A percentile compares a stretch with the other conserved stretches of the same genome.
phyloP scores from a whole-genome alignment of 1,140 invertebrate species.

The Tachypleus tridentatus region DNA sequence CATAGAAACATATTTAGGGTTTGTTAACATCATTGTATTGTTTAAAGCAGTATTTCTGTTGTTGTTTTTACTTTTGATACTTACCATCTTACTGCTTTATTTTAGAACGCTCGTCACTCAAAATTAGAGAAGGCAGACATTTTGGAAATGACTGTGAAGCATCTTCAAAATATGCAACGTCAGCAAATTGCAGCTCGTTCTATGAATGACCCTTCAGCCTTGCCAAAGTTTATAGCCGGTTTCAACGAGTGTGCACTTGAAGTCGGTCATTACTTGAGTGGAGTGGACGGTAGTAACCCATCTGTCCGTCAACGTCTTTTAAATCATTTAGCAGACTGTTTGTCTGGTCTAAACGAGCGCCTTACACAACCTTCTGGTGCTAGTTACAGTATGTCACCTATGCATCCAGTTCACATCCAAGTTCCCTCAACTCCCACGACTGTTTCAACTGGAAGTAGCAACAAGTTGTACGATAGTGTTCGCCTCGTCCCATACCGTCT shows the following conservation, averaged over 20 bases:
- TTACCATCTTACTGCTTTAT: neutral
- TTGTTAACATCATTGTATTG: neutral
- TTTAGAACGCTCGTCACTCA: slow-evolving; percentile 37
- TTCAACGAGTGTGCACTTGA: slow-evolving; percentile 85
- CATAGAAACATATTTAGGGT: neutral
- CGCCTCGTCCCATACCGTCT: slow-evolving; percentile 57
- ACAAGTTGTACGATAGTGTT: slow-evolving; percentile 31
- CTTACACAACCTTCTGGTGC: neutral
- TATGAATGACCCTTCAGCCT: slow-evolving; percentile 44
- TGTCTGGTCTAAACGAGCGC: slow-evolving; percentile 13
- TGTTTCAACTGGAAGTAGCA: neutral
- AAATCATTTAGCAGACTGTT: slow-evolving; percentile 53
- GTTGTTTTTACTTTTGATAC: neutral
- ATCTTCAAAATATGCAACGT: slow-evolving; percentile 66
- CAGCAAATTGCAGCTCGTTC: slow-evolving; percentile 45
- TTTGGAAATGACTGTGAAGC: slow-evolving; percentile 85
- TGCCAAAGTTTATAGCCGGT: slow-evolving; percentile 75
- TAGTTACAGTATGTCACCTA: neutral
- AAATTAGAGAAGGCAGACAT: slow-evolving; percentile 96
- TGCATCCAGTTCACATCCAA: slow-evolving; percentile 16
- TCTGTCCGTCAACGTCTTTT: slow-evolving; percentile 64
- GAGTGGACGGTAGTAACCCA: slow-evolving; percentile 68
- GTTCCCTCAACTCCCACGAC: neutral
- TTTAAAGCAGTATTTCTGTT: neutral
- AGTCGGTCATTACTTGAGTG: slow-evolving; percentile 74